A percentile compares a stretch with the other conserved stretches of the same genome.
These are phyloP conservation scores for Cerceris ruficornis DNA, from an alignment of 2,888 invertebrate species.

Conservation along the genomic window DNA sequence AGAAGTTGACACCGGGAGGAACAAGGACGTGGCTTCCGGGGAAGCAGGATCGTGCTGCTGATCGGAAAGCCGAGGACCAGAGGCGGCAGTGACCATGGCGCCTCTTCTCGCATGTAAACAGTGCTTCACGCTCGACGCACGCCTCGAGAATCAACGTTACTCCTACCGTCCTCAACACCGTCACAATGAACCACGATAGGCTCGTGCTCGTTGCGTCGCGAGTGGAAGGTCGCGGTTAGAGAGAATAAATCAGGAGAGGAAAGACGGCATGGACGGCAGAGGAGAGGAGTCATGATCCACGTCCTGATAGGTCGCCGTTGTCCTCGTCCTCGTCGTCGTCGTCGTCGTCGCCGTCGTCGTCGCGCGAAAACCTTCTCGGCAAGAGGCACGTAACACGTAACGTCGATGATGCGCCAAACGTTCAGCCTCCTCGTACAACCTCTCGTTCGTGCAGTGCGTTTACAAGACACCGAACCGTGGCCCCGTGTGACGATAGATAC, in stretches of 20 bases:
- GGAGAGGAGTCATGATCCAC: conserved; percentile 52
- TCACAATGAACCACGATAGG: conserved; percentile 31
- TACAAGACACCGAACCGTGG: conserved; percentile 42
- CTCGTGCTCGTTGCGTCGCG: neutral
- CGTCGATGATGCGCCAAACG: conserved; percentile 8
- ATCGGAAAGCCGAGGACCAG: conserved; percentile 31
- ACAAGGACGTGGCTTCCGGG: conserved; percentile 32
- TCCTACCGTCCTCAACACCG: conserved; percentile 3
- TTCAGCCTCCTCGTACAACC: neutral
- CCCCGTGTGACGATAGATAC: conserved; percentile 21
- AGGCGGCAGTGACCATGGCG: conserved; percentile 68
- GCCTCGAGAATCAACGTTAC: conserved; percentile 34
- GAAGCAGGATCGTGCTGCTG: conserved; percentile 28
- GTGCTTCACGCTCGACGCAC: conserved; percentile 57
- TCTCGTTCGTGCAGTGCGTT: conserved; percentile 23
- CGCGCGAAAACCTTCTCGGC: conserved; percentile 43
- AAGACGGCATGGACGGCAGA: conserved; percentile 49
- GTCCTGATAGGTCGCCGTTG: conserved; percentile 46
- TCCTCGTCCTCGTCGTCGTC: conserved; percentile 56
- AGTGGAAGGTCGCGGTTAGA: conserved; percentile 28
- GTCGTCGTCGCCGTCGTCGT: conserved; percentile 44
- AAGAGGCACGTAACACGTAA: neutral
- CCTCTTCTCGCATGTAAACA: conserved; percentile 66
- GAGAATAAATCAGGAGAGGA: conserved; percentile 19
- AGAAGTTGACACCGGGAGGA: conserved; percentile 24